Evolutionary conservation across 1,140 invertebrate species (phyloP).

Genomic region (Psilanteris sp.): DNA sequence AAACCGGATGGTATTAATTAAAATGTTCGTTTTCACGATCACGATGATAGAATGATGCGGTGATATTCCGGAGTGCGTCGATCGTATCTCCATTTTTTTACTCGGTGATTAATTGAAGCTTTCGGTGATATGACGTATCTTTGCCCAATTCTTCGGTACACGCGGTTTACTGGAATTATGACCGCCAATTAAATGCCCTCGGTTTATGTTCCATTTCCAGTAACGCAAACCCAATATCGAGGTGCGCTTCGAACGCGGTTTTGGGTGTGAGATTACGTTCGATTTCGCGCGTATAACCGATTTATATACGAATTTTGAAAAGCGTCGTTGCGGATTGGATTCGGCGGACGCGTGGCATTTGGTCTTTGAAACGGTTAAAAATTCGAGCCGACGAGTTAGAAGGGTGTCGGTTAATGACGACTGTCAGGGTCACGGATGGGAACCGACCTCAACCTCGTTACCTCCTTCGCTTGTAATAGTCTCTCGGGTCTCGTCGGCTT

Average conservation of each 20-base stretch:
- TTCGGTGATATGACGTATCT: constrained; percentile 35
- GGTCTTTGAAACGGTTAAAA: constrained; percentile 31
- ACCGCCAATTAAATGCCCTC: constrained; percentile 7
- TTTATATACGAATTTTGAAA: too few species aligned
- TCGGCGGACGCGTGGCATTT: too few species aligned
- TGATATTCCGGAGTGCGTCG: constrained; percentile 35
- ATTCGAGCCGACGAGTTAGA: constrained; percentile 30
- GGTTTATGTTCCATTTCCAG: too few species aligned
- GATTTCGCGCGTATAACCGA: too few species aligned
- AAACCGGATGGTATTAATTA: constrained; percentile 39
- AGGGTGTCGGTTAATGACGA: constrained; percentile 60
- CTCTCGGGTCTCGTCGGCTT: constrained; percentile 46
- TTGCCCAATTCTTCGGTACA: constrained; percentile 8
- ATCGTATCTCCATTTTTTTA: constrained; percentile 47
- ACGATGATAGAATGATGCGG: constrained; percentile 36
- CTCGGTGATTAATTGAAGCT: constrained; percentile 25
- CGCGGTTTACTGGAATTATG: constrained; percentile 5
- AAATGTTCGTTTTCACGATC: constrained; percentile 47
- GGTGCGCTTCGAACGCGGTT: too few species aligned
- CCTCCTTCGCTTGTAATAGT: constrained; percentile 58
- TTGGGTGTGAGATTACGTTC: too few species aligned
- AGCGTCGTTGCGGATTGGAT: too few species aligned
- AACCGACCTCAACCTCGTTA: constrained; percentile 71
- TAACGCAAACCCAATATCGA: too few species aligned
- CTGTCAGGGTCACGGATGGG: constrained; percentile 63